A percentile compares a stretch with the other conserved stretches of the same genome.
Conservation (phyloP, 2,797 vertebrate genomes). For the Sandelia bainsii region DNA sequence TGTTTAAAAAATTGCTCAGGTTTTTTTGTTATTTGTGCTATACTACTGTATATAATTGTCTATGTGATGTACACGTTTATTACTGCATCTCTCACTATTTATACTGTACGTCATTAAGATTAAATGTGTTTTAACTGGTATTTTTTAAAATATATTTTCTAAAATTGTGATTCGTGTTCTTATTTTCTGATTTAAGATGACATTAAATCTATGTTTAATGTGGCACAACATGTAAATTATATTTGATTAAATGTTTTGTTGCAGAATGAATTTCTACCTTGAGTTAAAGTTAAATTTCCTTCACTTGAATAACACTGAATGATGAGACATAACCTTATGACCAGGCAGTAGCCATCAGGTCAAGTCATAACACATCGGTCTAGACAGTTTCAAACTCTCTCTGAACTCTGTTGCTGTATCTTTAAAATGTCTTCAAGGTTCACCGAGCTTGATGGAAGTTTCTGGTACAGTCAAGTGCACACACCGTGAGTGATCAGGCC, state of each 20-base stretch:
- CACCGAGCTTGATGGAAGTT: slow-evolving; percentile 73
- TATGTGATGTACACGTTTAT: too few relatives aligned
- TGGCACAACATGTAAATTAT: not conserved
- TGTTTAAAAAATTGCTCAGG: too few relatives aligned
- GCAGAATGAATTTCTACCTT: not conserved
- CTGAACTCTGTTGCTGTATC: slow-evolving; percentile 72
- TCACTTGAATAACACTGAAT: slow-evolving; percentile 3
- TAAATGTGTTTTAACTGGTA: too few relatives aligned
- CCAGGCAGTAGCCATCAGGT: slow-evolving; percentile 31
- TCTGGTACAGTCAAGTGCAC: slow-evolving; percentile 74
- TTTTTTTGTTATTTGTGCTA: too few relatives aligned
- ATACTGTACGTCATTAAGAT: too few relatives aligned
- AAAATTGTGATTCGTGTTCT: not conserved
- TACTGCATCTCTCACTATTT: too few relatives aligned
- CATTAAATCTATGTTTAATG: not conserved
- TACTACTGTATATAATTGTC: too few relatives aligned
- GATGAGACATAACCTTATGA: not conserved
- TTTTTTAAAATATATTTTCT: too few relatives aligned
- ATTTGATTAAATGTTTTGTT: not conserved
- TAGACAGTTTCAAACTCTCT: slow-evolving; percentile 32
- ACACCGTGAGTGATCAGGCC: slow-evolving; percentile 67
- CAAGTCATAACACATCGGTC: slow-evolving; percentile 26
- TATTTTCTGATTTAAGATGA: not conserved
- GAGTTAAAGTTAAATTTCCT: not conserved
- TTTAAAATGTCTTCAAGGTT: slow-evolving; percentile 79